A percentile compares a stretch with the other conserved stretches of the same genome.
Evolutionary conservation across 2,888 invertebrate species (phyloP).

Genomic region (Parasteatoda lunata): DNA sequence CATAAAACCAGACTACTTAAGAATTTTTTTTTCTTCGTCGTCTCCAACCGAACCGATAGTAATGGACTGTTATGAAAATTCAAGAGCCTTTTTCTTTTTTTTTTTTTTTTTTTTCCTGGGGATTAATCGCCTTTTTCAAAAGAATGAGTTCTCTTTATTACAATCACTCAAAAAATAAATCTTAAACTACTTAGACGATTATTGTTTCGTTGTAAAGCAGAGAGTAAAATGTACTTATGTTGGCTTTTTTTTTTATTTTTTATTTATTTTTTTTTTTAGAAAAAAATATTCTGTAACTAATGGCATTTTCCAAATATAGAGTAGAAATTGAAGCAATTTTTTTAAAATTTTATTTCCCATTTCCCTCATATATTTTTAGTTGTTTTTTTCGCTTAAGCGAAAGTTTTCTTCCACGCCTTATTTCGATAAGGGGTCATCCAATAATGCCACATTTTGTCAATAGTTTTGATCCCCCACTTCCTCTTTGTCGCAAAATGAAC

Average conservation of each 20-base stretch:
- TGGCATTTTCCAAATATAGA: constrained; percentile 33
- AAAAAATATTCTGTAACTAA: constrained; percentile 12
- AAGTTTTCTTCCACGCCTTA: too few relatives aligned
- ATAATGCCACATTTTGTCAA: too few relatives aligned
- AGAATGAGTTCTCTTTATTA: constrained; percentile 38
- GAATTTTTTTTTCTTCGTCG: not conserved
- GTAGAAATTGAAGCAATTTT: not conserved
- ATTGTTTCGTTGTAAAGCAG: too few relatives aligned
- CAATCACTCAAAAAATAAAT: not conserved
- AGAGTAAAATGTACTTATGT: too few relatives aligned
- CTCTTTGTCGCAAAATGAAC: too few relatives aligned
- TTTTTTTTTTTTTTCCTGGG: not conserved
- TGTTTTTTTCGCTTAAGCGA: too few relatives aligned
- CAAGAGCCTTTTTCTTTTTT: constrained; percentile 5
- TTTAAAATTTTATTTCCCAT: too few relatives aligned
- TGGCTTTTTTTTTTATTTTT: not conserved
- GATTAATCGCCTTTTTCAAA: constrained; percentile 3
- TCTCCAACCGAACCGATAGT: constrained; percentile 21
- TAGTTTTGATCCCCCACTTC: too few relatives aligned
- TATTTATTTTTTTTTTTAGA: constrained; percentile 20
- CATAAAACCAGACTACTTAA: constrained; percentile 14
- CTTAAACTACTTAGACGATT: too few relatives aligned
- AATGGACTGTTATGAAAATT: constrained; percentile 22
- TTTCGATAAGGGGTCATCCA: too few relatives aligned
- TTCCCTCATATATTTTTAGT: too few relatives aligned